These are phyloP conservation scores for Planiliza haematocheilus DNA, from an alignment of 2,113 vertebrate genomes.

Conservation along the genomic window DNA sequence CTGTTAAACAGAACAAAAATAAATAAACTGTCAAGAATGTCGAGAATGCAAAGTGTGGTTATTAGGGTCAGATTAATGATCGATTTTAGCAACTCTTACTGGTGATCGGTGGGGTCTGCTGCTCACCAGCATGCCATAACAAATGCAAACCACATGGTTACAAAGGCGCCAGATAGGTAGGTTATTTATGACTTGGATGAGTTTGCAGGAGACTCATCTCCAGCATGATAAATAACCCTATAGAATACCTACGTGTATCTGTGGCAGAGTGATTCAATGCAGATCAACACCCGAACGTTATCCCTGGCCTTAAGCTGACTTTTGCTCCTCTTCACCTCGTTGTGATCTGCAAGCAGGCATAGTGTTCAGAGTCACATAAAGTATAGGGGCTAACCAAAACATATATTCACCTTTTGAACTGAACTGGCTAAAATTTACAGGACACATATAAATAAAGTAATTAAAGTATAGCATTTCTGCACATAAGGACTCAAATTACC, in stretches of 20 bases:
- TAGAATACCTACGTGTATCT: constrained; percentile 87
- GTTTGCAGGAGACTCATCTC: neutral
- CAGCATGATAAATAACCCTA: neutral
- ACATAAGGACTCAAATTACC: neutral
- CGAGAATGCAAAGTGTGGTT: constrained; percentile 40
- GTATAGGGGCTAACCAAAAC: neutral
- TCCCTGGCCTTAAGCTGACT: constrained; percentile 88
- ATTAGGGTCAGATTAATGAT: constrained; percentile 7
- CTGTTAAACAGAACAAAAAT: constrained; percentile 1
- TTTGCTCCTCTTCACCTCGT: constrained; percentile 88
- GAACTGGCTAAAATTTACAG: too few relatives aligned
- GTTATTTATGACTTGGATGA: neutral
- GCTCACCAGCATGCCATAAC: constrained; percentile 27
- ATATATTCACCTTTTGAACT: neutral
- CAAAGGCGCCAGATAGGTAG: constrained; percentile 26
- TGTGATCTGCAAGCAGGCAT: constrained; percentile 84
- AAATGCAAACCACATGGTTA: constrained; percentile 63
- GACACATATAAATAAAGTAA: neutral
- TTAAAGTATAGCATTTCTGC: neutral
- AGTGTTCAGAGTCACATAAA: constrained; percentile 12
- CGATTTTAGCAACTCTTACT: constrained; percentile 14
- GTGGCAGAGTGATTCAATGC: constrained; percentile 95
- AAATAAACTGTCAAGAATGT: constrained; percentile 40
- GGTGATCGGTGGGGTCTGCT: constrained; percentile 15
- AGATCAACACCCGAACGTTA: constrained; percentile 90